Base-by-base conservation (phyloP, 1,140 invertebrate species). In the Halictus rubicundus region DNA sequence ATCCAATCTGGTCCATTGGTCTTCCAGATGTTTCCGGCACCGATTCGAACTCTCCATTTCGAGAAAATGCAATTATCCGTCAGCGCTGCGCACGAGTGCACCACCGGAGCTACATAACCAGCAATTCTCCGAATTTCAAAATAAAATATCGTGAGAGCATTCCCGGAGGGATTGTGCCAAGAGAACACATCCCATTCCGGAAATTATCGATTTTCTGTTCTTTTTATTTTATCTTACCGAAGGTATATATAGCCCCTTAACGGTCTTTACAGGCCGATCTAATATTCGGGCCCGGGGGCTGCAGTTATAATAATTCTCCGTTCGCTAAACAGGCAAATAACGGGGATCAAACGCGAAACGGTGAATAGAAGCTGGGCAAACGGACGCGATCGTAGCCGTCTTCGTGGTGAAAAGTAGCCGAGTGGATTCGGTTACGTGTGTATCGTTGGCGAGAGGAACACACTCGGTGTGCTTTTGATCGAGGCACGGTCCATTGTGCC, bases 391-490 rank as follows among this genome's bases (percentile, higher is more conserved):
- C 32, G 42, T 46, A 46, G 42, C 73, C 14, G 37, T 46, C 42
- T 46, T 46, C 9, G 42, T 12, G 68, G 46, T 78, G 68, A 79
- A 84, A 65, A 81, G 65, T 78, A 85, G 49, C 74, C 61, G 49
- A 71, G 59, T 60, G 68, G 73, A 85, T 84, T 54, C 65, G 68
- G 63, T 83, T 73, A 61, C 75, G 49, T 59, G 71, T 72, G 78
- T 77, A 84, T 79, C 82, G 78, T n/a, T 70, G 68, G 60, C 37
- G 37, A 78, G 65, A 57, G 54, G 21, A 74, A 78, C 74, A 78
- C 74, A 75, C 57, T 84, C 32, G 42, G 82, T 71, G 84, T 66
- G 42, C 42, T 65, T 85, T 85, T 85, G 84, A 85, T 85, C 84
- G 83, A 78, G 76, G 60, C 74, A 74, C n/a, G 59, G 21, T 10